phyloP scores from a whole-genome alignment of 2,797 vertebrate species.

The Orientallactaga sibirica region DNA sequence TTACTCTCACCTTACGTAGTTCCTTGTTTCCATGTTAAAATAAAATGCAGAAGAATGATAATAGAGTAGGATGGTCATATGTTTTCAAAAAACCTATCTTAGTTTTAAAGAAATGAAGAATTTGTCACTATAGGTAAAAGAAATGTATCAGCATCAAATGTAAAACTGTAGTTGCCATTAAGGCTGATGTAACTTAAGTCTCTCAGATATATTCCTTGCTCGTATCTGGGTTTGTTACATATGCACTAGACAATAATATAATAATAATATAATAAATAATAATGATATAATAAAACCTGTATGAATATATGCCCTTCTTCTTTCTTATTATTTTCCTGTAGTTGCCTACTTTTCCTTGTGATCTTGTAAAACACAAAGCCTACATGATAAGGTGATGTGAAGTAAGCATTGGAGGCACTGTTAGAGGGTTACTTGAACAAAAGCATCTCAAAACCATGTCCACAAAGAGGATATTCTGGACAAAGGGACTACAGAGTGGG shows the following conservation, averaged over 20 bases:
- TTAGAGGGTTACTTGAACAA: background rate
- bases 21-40: background rate
- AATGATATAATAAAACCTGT: background rate
- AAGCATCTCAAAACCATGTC: background rate
- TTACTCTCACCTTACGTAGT: background rate
- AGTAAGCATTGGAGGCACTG: background rate
- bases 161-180: background rate
- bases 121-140: background rate
- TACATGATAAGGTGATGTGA: background rate
- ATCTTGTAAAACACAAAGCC: background rate
- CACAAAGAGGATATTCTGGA: no score
- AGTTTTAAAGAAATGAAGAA: background rate
- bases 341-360: background rate
- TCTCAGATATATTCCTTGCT: background rate
- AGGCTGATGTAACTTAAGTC: background rate
- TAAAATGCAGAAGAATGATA: conserved; percentile 15
- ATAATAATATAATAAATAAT: no score
- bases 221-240: background rate
- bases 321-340: background rate
- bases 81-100: background rate
- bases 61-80: background rate
- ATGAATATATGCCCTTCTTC: background rate
- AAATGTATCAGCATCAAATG: background rate
- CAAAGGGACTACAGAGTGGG: background rate
- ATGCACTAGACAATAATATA: background rate